Evolutionary conservation across 1,140 invertebrate species (phyloP).

Genomic region (Drosophila arizonae): DNA sequence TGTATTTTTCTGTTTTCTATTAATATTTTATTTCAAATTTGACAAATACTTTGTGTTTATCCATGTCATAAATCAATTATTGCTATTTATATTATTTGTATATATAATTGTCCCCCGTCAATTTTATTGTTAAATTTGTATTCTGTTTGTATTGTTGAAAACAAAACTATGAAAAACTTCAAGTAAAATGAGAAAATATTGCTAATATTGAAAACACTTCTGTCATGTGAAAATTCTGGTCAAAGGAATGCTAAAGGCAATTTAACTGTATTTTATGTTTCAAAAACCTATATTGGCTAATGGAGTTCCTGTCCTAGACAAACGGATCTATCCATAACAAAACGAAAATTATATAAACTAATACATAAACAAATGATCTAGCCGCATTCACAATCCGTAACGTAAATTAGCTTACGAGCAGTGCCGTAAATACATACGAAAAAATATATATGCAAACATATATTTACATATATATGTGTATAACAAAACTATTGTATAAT

Average conservation of each 20-base stretch:
- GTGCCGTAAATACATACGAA: conserved; percentile 19
- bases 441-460: conserved; percentile 11
- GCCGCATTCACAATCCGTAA: conserved; percentile 28
- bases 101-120: neutral
- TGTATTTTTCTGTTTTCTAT: conserved; percentile 7
- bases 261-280: conserved; percentile 42
- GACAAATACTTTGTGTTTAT: conserved; percentile 56
- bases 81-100: conserved; percentile 51
- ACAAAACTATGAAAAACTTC: conserved; percentile 27
- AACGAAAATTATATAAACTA: neutral
- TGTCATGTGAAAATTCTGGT: conserved; percentile 70
- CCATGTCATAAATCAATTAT: conserved; percentile 53
- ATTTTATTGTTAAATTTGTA: conserved; percentile 51
- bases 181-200: conserved; percentile 39
- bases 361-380: neutral
- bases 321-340: conserved; percentile 4
- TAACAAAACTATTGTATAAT: conserved; percentile 15
- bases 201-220: conserved; percentile 42
- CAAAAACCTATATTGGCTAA: conserved; percentile 18
- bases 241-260: conserved; percentile 56
- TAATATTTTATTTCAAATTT: conserved; percentile 16
- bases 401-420: conserved; percentile 27
- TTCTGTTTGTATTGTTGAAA: conserved; percentile 64
- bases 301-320: conserved; percentile 42
- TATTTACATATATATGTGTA: conserved; percentile 12